A percentile compares a stretch with the other conserved stretches of the same genome.
These are phyloP conservation scores for Microctenopoma steveboyesi DNA, from an alignment of 2,797 vertebrate species.

Conservation along the genomic window DNA sequence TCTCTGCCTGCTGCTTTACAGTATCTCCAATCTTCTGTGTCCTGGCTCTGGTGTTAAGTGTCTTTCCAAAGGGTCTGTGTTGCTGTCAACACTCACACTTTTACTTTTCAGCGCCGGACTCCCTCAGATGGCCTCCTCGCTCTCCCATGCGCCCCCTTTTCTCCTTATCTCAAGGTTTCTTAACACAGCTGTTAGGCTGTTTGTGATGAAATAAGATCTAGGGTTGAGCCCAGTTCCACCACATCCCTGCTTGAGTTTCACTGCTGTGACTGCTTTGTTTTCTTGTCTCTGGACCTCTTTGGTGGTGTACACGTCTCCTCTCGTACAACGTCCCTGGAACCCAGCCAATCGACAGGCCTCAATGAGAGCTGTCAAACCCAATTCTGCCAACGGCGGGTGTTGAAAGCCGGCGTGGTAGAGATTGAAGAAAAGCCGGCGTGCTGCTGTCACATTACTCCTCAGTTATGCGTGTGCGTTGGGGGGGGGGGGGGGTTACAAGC, in stretches of 20 bases:
- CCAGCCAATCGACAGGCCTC: conserved; percentile 75
- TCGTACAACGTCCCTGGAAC: conserved; percentile 67
- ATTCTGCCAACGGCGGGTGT: conserved; percentile 79
- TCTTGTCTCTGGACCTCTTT: conserved; percentile 42
- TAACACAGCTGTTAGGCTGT: conserved; percentile 51
- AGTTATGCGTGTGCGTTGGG: conserved; percentile 15
- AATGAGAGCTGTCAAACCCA: conserved; percentile 81
- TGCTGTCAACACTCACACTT: conserved; percentile 72
- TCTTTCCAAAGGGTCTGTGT: conserved; percentile 53
- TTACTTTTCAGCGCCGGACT: conserved; percentile 66
- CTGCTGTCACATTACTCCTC: conserved; percentile 70
- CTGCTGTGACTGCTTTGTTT: conserved; percentile 45
- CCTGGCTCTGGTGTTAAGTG: conserved; percentile 53
- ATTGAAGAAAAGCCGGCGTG: conserved; percentile 54
- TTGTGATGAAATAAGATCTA: conserved; percentile 42
- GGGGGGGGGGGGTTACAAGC: conserved; percentile 17
- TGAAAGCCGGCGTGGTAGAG: conserved; percentile 81
- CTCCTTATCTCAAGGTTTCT: conserved; percentile 48
- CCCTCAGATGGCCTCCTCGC: conserved; percentile 66
- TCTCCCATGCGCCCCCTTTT: conserved; percentile 12
- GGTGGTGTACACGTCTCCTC: conserved; percentile 62
- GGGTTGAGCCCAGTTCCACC: conserved; percentile 28
- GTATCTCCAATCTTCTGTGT: conserved; percentile 53
- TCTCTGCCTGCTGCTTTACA: conserved; percentile 59
- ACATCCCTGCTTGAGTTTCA: conserved; percentile 45